Base-by-base conservation (phyloP, 1,140 invertebrate genomes). In the Trachymyrmex septentrionalis region DNA sequence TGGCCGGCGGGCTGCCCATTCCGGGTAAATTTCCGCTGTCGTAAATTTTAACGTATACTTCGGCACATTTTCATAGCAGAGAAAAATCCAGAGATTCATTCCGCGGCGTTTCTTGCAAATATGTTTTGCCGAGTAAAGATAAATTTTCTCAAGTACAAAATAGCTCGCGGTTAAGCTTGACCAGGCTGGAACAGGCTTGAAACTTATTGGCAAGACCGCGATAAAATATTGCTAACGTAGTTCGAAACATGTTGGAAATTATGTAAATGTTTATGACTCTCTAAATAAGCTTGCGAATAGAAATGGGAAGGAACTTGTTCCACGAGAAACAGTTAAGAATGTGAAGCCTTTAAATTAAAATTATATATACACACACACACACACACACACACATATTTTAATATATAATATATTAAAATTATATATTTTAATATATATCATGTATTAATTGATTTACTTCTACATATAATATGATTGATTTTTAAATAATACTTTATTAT, bases 21-120 rank as follows among this genome's bases (percentile, higher is more conserved):
- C 80, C 75, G 66, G 66, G 81, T 90, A 78, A 87, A 90, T 88
- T 90, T 66, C 82, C 73, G 61, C 89, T 30, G 85, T 75, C 80
- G 69, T 91, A 90, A 90, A 91, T 91, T 85, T 82, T 24, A 12
- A 0, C 61, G 53, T 69, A 57, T 64, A 80, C 88, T 87, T 85
- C 89, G 61, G 89, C 89, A 89, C 87, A 90, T 90, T 90, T 90
- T 87, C 89, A 90, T 90, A 90, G 59, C 34, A 57, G 69, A 34
- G 88, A 78, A 85, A 80, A 90, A 63, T 81, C 24, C 38, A 1
- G 69, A n/a, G 34, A 73, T 73, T 84, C 69, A 75, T 57, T 61
- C 19, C 53, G 67, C 21, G 66, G 16, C 80, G 67, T 21, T 48
- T n/a, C 55, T 73, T 61, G 44, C 57, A 59, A 63, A 34, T 82